These are phyloP conservation scores for Ibidorhyncha struthersii DNA, from an alignment of 2,113 vertebrate genomes.

Conservation along the genomic window DNA sequence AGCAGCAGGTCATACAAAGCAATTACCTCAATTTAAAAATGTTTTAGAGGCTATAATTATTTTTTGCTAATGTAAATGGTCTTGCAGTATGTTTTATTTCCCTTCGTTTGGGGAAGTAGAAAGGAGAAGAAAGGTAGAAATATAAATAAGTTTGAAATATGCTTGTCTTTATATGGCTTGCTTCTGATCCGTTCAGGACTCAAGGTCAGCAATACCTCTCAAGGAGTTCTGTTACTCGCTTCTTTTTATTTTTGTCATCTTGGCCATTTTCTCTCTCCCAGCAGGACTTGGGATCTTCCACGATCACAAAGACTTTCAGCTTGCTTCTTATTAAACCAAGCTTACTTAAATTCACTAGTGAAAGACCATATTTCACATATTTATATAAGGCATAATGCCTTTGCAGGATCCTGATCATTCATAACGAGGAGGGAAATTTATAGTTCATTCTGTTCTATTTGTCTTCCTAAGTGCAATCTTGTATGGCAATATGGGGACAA, in stretches of 20 bases:
- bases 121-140: neutral
- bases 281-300: neutral
- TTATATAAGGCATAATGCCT: neutral
- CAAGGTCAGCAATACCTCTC: neutral
- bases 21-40: slow-evolving; percentile 18
- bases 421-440: neutral
- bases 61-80: neutral
- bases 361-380: neutral
- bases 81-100: neutral
- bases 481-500: slow-evolving; percentile 1
- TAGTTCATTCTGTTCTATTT: slow-evolving; percentile 6
- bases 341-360: neutral
- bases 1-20: neutral
- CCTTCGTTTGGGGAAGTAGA: neutral
- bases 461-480: slow-evolving; percentile 20
- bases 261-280: neutral
- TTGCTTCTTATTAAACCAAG: neutral
- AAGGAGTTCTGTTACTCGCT: neutral
- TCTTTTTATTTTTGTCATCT: neutral
- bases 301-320: neutral
- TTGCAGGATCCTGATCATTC: neutral
- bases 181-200: neutral
- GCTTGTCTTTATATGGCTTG: neutral
- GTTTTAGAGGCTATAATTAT: neutral
- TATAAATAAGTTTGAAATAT: neutral